phyloP scores from a whole-genome alignment of 2,888 invertebrate species.

The Spodoptera picta region DNA sequence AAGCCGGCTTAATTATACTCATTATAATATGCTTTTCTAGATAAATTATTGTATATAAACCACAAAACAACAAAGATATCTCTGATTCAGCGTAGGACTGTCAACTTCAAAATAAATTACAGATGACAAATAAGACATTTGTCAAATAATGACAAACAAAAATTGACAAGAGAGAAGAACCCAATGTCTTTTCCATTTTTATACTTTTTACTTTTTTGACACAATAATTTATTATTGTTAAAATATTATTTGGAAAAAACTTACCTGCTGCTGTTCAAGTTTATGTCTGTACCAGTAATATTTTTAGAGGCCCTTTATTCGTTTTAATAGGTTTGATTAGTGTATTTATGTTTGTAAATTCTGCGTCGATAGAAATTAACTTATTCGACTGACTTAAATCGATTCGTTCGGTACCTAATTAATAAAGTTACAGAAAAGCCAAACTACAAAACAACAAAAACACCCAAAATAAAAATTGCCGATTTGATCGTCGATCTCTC shows the following conservation, averaged over 20 bases:
- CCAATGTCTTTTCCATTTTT: conserved; percentile 9
- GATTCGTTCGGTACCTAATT: conserved; percentile 11
- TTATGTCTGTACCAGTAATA: too few relatives aligned
- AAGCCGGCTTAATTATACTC: conserved; percentile 59
- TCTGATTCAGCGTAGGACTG: background rate
- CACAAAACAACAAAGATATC: conserved; percentile 25
- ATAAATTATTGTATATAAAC: conserved; percentile 14
- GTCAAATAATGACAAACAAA: background rate
- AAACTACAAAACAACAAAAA: too few relatives aligned
- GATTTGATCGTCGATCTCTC: too few relatives aligned
- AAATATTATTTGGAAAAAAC: background rate
- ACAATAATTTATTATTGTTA: background rate
- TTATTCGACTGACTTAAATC: background rate
- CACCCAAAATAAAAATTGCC: too few relatives aligned
- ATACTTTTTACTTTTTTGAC: background rate
- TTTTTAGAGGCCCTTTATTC: too few relatives aligned
- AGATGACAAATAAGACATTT: conserved; percentile 2
- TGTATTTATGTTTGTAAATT: too few relatives aligned
- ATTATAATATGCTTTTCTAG: conserved; percentile 56
- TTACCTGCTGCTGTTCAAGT: too few relatives aligned
- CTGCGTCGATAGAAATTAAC: background rate
- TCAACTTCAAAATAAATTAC: background rate
- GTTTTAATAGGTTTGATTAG: too few relatives aligned
- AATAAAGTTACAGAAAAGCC: background rate
- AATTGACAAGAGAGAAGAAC: background rate